These are phyloP conservation scores for Pollenia griseotomentosa DNA, from an alignment of 2,888 invertebrate genomes.

Conservation along the genomic window DNA sequence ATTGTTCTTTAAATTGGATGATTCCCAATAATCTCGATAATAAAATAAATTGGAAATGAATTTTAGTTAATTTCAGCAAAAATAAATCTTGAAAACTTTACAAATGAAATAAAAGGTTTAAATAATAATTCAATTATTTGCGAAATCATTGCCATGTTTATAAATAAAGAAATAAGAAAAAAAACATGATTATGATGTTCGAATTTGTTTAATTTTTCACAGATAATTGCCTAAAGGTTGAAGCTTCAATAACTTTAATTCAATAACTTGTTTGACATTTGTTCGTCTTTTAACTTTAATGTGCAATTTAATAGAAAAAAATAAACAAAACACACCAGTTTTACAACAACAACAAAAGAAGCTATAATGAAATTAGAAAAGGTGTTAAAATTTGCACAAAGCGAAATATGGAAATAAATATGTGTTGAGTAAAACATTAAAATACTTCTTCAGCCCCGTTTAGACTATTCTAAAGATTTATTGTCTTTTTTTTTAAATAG, in stretches of 20 bases:
- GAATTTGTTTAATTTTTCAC: neutral
- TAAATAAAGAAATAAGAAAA: neutral
- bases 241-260: neutral
- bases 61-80: neutral
- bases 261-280: neutral
- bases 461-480: too few species aligned
- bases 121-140: conserved; percentile 1
- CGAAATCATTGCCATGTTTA: neutral
- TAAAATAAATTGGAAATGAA: neutral
- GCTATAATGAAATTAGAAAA: too few species aligned
- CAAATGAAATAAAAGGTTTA: neutral
- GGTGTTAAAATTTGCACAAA: too few species aligned
- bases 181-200: neutral
- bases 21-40: neutral
- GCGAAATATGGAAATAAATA: too few species aligned
- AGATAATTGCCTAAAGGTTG: too few species aligned
- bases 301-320: neutral
- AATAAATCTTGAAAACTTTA: neutral
- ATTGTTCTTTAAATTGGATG: neutral
- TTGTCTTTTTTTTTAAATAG: too few species aligned
- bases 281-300: too few species aligned
- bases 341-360: neutral
- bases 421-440: too few species aligned
- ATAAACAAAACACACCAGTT: too few species aligned
- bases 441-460: too few species aligned